phyloP scores from a whole-genome alignment of 2,797 vertebrate genomes.

The Numenius phaeopus region DNA sequence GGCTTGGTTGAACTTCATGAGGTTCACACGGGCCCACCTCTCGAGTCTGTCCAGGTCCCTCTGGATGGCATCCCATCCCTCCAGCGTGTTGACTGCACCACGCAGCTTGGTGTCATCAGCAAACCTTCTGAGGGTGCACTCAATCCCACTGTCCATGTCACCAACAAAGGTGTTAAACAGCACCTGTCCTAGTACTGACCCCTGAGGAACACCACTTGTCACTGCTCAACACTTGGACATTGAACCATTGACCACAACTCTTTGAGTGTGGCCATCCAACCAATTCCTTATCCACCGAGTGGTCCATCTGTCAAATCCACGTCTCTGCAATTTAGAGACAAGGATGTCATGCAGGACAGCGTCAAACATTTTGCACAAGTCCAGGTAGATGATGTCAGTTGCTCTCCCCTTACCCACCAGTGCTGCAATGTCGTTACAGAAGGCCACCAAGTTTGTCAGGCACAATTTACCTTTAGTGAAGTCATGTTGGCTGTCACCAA shows the following conservation, averaged over 20 bases:
- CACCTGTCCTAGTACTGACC: not conserved
- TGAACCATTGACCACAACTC: not conserved
- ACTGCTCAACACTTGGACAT: not conserved
- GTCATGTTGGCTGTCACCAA: not conserved
- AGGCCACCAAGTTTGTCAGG: not conserved
- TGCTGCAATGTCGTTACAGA: not conserved
- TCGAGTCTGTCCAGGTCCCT: not conserved
- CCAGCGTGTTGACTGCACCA: not conserved
- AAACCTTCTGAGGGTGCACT: not conserved
- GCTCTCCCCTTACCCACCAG: not conserved
- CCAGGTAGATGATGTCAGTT: not conserved
- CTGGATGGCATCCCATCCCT: not conserved
- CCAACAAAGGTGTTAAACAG: not conserved
- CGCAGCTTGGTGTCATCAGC: not conserved
- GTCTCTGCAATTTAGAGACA: not conserved
- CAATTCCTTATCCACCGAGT: not conserved
- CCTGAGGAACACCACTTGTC: not conserved
- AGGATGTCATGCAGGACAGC: not conserved
- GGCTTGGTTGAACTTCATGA: not conserved
- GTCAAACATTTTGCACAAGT: not conserved
- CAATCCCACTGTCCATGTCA: not conserved
- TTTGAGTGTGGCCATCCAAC: not conserved
- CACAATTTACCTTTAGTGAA: not conserved
- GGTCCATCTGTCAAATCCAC: not conserved
- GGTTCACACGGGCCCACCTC: not conserved